A percentile compares a stretch with the other conserved stretches of the same genome.
Evolutionary conservation across 1,140 invertebrate species (phyloP).

Genomic region (Maconellicoccus hirsutus): DNA sequence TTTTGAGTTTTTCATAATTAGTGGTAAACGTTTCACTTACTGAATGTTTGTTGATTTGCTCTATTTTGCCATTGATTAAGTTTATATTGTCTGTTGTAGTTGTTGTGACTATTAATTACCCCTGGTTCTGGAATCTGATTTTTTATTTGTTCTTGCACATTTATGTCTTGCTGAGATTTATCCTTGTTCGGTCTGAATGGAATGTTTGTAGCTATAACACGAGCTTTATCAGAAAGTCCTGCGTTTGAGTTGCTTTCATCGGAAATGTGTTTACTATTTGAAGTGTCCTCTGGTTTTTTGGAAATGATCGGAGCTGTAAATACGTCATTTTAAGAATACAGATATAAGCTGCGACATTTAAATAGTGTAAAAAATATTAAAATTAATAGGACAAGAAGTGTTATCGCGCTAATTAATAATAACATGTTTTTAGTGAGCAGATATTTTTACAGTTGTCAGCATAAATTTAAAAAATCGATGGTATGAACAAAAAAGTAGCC

Average conservation of each 20-base stretch:
- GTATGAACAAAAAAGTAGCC: neutral
- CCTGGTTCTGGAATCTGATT: neutral
- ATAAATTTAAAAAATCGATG: neutral
- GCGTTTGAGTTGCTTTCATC: neutral
- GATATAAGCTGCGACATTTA: neutral
- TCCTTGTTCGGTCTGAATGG: too few relatives aligned
- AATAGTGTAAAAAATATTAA: neutral
- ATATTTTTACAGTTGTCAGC: neutral
- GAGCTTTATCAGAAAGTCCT: neutral
- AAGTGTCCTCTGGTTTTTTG: neutral
- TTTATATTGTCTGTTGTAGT: neutral
- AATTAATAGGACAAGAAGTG: neutral
- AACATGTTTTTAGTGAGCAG: neutral
- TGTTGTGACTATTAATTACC: neutral
- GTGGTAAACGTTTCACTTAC: constrained; percentile 4
- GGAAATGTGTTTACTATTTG: neutral
- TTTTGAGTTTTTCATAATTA: neutral
- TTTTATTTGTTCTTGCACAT: neutral
- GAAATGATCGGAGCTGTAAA: neutral
- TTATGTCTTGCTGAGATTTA: neutral
- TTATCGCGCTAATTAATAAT: neutral
- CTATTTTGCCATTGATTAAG: neutral
- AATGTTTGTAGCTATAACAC: neutral
- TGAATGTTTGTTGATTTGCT: neutral
- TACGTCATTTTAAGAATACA: neutral